phyloP scores from a whole-genome alignment of 2,888 invertebrate species.

The Drosophila tanythrix region DNA sequence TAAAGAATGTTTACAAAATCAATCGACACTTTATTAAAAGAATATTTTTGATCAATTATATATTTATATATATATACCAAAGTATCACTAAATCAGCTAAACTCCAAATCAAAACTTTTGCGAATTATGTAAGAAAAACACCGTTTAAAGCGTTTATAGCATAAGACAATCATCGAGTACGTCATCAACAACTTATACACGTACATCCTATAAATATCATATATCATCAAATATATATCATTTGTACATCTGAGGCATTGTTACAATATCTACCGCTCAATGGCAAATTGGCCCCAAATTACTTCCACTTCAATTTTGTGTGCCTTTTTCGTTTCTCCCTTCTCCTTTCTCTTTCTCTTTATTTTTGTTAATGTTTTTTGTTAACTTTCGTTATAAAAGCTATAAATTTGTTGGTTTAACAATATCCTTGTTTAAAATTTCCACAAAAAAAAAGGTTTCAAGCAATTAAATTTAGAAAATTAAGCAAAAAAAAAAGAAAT shows the following conservation, averaged over 20 bases:
- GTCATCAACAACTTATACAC: neutral
- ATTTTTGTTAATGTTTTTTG: conserved; percentile 63
- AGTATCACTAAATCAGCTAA: neutral
- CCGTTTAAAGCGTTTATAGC: neutral
- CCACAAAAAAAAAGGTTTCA: conserved; percentile 22
- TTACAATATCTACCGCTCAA: conserved; percentile 19
- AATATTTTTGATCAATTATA: neutral
- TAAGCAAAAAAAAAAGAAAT: conserved; percentile 12
- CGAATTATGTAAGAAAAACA: neutral
- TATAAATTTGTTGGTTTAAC: conserved; percentile 82
- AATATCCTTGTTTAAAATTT: conserved; percentile 75
- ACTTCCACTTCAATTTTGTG: conserved; percentile 41
- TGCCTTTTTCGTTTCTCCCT: conserved; percentile 61
- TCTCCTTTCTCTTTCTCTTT: conserved; percentile 24
- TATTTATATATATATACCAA: neutral
- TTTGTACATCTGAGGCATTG: conserved; percentile 4
- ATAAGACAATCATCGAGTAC: neutral
- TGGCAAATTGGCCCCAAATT: neutral
- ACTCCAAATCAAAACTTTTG: neutral
- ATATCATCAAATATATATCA: neutral
- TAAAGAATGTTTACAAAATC: neutral
- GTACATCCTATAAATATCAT: neutral
- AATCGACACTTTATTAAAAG: neutral
- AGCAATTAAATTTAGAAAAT: conserved; percentile 1
- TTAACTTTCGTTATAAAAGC: conserved; percentile 62